phyloP scores from a whole-genome alignment of 2,113 vertebrate species.

The Poecilia latipinna region DNA sequence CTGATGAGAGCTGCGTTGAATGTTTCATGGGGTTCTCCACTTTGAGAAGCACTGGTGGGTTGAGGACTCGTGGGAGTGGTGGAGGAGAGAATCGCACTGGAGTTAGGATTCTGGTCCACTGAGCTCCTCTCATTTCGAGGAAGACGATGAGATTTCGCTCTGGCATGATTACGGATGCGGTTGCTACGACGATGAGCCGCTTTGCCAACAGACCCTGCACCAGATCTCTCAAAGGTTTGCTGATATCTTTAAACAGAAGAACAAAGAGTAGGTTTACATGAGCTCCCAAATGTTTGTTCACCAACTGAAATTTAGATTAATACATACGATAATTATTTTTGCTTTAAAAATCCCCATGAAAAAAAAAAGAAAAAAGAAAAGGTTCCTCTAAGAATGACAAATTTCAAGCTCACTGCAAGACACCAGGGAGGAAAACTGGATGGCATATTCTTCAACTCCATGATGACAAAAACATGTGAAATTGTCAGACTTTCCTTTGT shows the following conservation, averaged over 20 bases:
- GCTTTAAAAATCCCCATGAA: too few species aligned
- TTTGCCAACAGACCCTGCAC: slow-evolving; percentile 52
- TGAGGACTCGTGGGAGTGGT: slow-evolving; percentile 1
- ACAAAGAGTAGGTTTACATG: not conserved
- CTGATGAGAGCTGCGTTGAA: slow-evolving; percentile 54
- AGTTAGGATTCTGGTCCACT: not conserved
- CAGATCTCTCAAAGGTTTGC: slow-evolving; percentile 46
- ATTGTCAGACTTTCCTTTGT: too few species aligned
- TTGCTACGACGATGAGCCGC: slow-evolving; percentile 48
- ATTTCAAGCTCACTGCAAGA: too few species aligned
- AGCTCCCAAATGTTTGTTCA: not conserved
- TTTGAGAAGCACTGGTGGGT: not conserved
- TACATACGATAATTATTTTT: too few species aligned
- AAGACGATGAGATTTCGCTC: slow-evolving; percentile 53
- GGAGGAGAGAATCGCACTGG: slow-evolving; percentile 15
- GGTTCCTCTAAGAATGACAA: too few species aligned
- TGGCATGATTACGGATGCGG: slow-evolving; percentile 32
- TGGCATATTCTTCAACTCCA: too few species aligned
- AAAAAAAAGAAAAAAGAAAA: too few species aligned
- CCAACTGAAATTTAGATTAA: not conserved
- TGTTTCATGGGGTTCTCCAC: not conserved
- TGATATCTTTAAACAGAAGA: slow-evolving; percentile 53
- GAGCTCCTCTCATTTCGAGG: slow-evolving; percentile 14
- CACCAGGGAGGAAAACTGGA: too few species aligned
- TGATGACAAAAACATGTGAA: too few species aligned